phyloP scores from a whole-genome alignment of 2,113 vertebrate species.

The Megaptera novaeangliae region DNA sequence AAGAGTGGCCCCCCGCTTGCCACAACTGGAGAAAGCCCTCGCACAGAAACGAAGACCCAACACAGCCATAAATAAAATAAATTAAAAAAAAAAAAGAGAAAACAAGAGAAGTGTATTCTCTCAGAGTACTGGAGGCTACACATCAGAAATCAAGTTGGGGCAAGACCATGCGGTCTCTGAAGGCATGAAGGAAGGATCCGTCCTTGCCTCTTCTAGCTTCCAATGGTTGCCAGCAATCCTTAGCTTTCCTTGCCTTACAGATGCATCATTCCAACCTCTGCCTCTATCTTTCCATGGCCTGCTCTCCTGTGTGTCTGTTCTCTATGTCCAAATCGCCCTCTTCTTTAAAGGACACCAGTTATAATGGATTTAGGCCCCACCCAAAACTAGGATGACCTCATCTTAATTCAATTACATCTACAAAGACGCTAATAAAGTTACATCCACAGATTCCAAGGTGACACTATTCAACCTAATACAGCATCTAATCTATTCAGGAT shows the following conservation, averaged over 20 bases:
- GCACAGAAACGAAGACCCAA: too few species aligned
- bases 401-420: neutral
- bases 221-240: neutral
- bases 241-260: neutral
- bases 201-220: neutral
- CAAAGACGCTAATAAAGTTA: neutral
- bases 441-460: neutral
- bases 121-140: neutral
- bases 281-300: neutral
- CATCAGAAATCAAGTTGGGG: neutral
- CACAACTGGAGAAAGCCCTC: too few species aligned
- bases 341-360: neutral
- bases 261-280: neutral
- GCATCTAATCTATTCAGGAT: neutral
- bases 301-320: neutral
- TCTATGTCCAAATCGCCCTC: neutral
- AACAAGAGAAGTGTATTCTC: neutral
- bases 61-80: too few species aligned
- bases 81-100: too few species aligned
- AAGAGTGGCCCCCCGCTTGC: too few species aligned
- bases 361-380: neutral
- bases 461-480: neutral
- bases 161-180: neutral
- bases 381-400: neutral
- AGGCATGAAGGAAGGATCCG: neutral